Percentiles rank a stretch among this genome's conserved stretches.
These are phyloP conservation scores for Macrostomum cliftonense DNA, from an alignment of 2,888 invertebrate genomes.

Conservation along the genomic window DNA sequence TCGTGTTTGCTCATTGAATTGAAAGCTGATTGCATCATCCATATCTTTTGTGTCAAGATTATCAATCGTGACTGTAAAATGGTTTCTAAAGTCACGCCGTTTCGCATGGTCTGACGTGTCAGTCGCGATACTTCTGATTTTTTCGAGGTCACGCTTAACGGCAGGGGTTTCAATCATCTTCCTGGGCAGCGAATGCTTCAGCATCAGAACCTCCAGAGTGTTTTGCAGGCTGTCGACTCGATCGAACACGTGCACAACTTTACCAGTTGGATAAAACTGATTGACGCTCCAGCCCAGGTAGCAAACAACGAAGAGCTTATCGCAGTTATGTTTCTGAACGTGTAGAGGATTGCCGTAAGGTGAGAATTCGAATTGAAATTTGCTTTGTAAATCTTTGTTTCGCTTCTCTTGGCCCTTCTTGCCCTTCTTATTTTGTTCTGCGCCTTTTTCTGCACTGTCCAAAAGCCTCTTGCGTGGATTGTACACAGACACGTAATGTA, in stretches of 20 bases:
- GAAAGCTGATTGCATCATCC: constrained; percentile 21
- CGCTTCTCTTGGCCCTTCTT: too few relatives aligned
- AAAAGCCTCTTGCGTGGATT: too few relatives aligned
- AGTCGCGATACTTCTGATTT: constrained; percentile 15
- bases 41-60: constrained; percentile 13
- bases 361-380: too few relatives aligned
- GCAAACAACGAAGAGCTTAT: constrained; percentile 24
- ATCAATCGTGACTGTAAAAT: constrained; percentile 20
- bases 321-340: not conserved
- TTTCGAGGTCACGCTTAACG: constrained; percentile 16
- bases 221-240: constrained; percentile 15
- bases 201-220: constrained; percentile 20
- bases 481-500: too few relatives aligned
- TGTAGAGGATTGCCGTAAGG: too few relatives aligned
- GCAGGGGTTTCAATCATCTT: constrained; percentile 14
- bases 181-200: constrained; percentile 20
- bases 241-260: constrained; percentile 23
- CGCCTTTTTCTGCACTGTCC: too few relatives aligned
- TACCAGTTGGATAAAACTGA: constrained; percentile 21
- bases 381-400: too few relatives aligned
- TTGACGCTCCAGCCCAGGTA: constrained; percentile 23
- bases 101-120: constrained; percentile 14
- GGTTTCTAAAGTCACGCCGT: constrained; percentile 16
- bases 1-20: constrained; percentile 10
- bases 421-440: too few relatives aligned